These are phyloP conservation scores for Eledona agricola DNA, from an alignment of 2,888 invertebrate genomes.

Conservation along the genomic window DNA sequence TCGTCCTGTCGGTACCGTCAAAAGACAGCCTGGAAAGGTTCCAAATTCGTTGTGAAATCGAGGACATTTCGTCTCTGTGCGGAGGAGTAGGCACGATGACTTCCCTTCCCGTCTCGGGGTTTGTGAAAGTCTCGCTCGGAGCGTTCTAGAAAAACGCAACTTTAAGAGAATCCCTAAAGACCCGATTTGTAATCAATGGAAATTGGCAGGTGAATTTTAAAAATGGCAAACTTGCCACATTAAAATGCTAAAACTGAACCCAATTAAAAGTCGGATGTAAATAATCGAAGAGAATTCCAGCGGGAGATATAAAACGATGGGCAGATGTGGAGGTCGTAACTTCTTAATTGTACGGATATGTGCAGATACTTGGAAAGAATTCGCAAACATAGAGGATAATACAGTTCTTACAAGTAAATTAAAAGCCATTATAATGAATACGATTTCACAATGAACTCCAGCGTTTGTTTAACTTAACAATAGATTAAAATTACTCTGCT, in stretches of 20 bases:
- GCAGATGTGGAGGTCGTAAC: constrained; percentile 27
- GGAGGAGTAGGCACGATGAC: constrained; percentile 18
- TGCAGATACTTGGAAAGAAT: constrained; percentile 37
- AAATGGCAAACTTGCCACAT: constrained; percentile 41
- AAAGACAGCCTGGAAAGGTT: constrained; percentile 58
- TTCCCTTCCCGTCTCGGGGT: constrained; percentile 36
- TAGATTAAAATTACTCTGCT: constrained; percentile 63
- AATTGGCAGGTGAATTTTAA: constrained; percentile 35
- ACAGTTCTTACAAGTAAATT: constrained; percentile 62
- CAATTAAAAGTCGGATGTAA: constrained; percentile 48
- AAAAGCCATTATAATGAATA: constrained; percentile 63
- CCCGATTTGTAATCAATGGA: constrained; percentile 15
- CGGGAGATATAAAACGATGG: constrained; percentile 12
- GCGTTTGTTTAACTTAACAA: constrained; percentile 63
- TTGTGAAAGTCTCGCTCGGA: constrained; percentile 41
- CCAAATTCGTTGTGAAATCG: constrained; percentile 58
- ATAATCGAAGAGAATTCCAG: too few relatives aligned
- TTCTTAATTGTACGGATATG: constrained; percentile 35
- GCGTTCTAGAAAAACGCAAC: constrained; percentile 35
- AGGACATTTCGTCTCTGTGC: constrained; percentile 48
- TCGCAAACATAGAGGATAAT: constrained; percentile 45
- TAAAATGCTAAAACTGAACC: constrained; percentile 46
- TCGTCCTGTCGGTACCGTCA: constrained; percentile 56
- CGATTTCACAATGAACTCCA: constrained; percentile 61
- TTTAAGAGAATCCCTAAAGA: constrained; percentile 2